Conservation (phyloP, 2,113 vertebrate genomes). For the Blennius ocellaris region DNA sequence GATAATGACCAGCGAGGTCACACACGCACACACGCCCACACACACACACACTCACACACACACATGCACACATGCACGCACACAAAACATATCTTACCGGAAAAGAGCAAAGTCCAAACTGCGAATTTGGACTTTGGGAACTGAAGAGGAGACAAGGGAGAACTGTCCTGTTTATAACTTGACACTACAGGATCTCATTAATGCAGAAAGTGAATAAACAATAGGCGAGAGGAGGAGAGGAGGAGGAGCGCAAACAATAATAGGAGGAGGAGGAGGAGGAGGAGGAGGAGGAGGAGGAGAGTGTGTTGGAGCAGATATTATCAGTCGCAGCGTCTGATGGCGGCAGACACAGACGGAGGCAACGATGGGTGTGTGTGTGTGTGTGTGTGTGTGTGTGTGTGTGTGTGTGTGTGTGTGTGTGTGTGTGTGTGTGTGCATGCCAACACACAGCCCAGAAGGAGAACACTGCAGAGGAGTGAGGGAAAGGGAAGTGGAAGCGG, state of each 20-base stretch:
- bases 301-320: constrained; percentile 74
- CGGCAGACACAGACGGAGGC: constrained; percentile 81
- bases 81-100: not conserved
- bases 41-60: not conserved
- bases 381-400: constrained; percentile 16
- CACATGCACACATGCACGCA: too few species aligned
- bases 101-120: constrained; percentile 36
- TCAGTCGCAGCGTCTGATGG: constrained; percentile 74
- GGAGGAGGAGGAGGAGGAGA: constrained; percentile 39
- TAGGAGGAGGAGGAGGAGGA: constrained; percentile 43
- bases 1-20: constrained; percentile 61
- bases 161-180: not conserved
- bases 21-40: constrained; percentile 21
- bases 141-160: not conserved
- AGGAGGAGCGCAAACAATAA: constrained; percentile 35
- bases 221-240: constrained; percentile 43
- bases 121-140: constrained; percentile 9
- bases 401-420: constrained; percentile 43
- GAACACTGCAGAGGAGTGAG: constrained; percentile 73
- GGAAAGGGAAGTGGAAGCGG: constrained; percentile 52
- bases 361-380: constrained; percentile 42
- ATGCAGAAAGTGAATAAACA: constrained; percentile 45
- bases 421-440: constrained; percentile 46
- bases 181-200: not conserved
- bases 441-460: constrained; percentile 77